Evolutionary conservation across 2,113 vertebrate species (phyloP).

Genomic region (Sinosuthora webbiana): DNA sequence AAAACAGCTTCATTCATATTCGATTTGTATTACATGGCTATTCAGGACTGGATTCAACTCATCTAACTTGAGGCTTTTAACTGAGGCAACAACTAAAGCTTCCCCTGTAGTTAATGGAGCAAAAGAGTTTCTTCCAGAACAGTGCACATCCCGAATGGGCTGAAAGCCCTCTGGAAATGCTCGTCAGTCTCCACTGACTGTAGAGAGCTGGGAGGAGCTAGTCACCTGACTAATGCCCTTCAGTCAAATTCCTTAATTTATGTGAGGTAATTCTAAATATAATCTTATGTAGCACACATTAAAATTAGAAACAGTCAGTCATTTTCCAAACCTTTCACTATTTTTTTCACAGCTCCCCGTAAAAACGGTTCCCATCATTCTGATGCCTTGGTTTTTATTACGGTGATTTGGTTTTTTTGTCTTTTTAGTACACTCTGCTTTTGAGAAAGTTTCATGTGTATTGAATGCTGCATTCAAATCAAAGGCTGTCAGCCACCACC

Average conservation of each 20-base stretch:
- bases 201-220: not conserved
- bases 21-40: not conserved
- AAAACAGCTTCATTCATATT: not conserved
- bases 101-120: slow-evolving; percentile 25
- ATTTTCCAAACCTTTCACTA: not conserved
- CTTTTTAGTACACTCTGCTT: not conserved
- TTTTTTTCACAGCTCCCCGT: not conserved
- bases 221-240: not conserved
- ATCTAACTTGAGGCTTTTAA: slow-evolving; percentile 18
- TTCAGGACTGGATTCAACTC: slow-evolving; percentile 14
- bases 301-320: not conserved
- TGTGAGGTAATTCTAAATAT: not conserved
- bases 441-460: not conserved
- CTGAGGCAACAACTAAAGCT: not conserved
- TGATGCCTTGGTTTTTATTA: not conserved
- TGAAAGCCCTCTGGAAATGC: not conserved
- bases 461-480: not conserved
- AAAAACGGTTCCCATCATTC: not conserved
- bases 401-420: not conserved
- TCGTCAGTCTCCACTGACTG: not conserved
- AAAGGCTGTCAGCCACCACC: not conserved
- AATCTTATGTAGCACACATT: not conserved
- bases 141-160: not conserved
- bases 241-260: not conserved
- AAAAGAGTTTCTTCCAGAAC: slow-evolving; percentile 4